Base-by-base conservation (phyloP, 2,113 vertebrate species). In the Halichoerus grypus region DNA sequence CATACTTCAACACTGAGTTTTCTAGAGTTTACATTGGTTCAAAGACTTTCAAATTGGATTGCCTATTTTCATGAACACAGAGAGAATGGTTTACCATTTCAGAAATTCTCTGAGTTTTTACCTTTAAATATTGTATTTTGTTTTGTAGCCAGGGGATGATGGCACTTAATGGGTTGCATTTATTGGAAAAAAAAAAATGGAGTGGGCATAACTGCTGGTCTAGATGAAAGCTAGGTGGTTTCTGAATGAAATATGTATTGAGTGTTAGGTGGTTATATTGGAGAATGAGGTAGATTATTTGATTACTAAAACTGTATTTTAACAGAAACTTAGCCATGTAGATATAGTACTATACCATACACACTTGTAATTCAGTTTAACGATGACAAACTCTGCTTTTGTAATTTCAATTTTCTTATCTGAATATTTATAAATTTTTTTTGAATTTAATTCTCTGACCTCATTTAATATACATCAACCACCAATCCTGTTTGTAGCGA, bases 21-120 rank as follows among this genome's bases (percentile, higher is more conserved):
- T 99, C 98, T 99, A 99, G 98, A 99, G 98, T 99, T 99, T 99
- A 99, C 99, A 99, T 99, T 71, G 96, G 98, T 99, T 98, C 96
- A 98, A 94, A 98, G 97, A 98, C 98, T 98, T 98, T 97, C 96
- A 98, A 97, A 97, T 93, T 91, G 92, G 98, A 98, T 98, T 97
- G 97, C 97, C 95, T 98, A 97, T 98, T 99, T 98, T 98, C 96
- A 97, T 81, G 65, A 98, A 95, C 97, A 94, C 97, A 97, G 97
- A 98, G 97, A 95, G 98, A 98, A 98, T 97, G 98, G 98, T 95
- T 97, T 97, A 82, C 96, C 98, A 97, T 98, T 98, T 98, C 98
- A 98, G 98, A 98, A 99, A 71, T 98, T 98, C 96, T 22, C 98
- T 96, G 97, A 97, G 97, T 99, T 98, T 99, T 98, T 98, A 98